These are phyloP conservation scores for Nephrocerus scutellatus DNA, from an alignment of 2,888 invertebrate genomes.

Conservation along the genomic window DNA sequence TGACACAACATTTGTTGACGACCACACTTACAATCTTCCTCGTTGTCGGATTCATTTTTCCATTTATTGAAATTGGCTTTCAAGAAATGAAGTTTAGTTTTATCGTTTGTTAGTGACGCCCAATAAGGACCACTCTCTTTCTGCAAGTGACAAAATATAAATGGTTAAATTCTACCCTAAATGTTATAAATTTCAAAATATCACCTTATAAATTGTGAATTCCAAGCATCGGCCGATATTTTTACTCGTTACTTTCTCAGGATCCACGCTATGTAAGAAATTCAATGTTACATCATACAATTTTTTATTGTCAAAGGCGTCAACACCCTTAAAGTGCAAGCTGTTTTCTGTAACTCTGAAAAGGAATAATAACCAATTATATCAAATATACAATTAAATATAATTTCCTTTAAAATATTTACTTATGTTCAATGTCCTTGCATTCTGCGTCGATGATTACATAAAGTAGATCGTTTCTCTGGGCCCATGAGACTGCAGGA, in stretches of 20 bases:
- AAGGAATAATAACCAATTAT: conserved; percentile 7
- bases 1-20: too few species aligned
- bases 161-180: not conserved
- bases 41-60: conserved; percentile 95
- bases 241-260: conserved; percentile 67
- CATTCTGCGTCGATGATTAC: conserved; percentile 88
- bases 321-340: conserved; percentile 74
- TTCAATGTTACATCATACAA: conserved; percentile 82
- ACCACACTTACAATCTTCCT: conserved; percentile 66
- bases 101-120: conserved; percentile 80
- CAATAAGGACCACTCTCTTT: conserved; percentile 70
- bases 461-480: conserved; percentile 72
- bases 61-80: conserved; percentile 98
- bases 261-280: conserved; percentile 73
- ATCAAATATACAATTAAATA: conserved; percentile 19
- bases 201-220: conserved; percentile 61
- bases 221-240: conserved; percentile 70
- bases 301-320: conserved; percentile 75
- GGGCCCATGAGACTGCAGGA: conserved; percentile 91
- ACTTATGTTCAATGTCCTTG: conserved; percentile 73
- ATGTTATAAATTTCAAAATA: not conserved
- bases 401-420: conserved; percentile 42
- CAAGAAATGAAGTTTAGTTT: conserved; percentile 88
- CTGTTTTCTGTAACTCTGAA: conserved; percentile 61
- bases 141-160: conserved; percentile 34